A percentile compares a stretch with the other conserved stretches of the same genome.
These are phyloP conservation scores for Drosophila gunungcola DNA, from an alignment of 1,140 invertebrate species.

Conservation along the genomic window DNA sequence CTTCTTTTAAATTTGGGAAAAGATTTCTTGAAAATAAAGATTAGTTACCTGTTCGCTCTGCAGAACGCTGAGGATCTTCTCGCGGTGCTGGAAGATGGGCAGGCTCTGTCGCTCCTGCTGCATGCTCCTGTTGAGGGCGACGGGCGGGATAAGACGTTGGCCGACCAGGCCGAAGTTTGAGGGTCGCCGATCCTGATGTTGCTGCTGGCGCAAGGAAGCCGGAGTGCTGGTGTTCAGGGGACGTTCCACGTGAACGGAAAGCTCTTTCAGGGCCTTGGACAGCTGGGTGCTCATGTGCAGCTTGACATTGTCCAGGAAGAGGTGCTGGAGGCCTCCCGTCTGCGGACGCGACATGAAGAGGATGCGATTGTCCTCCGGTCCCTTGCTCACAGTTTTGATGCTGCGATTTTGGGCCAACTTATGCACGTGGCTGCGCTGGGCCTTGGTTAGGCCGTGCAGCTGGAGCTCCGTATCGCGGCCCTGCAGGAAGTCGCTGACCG, in stretches of 20 bases:
- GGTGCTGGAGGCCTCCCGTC: fast-evolving
- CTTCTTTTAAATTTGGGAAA: no score
- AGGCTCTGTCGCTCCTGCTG: neutral
- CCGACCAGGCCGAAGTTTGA: slow-evolving; percentile 26
- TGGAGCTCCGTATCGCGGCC: slow-evolving; percentile 18
- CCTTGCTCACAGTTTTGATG: slow-evolving; percentile 59
- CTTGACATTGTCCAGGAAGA: neutral
- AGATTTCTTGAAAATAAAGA: no score
- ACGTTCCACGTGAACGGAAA: neutral
- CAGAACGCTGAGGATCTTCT: slow-evolving; percentile 32
- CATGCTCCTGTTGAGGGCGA: neutral
- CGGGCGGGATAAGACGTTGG: neutral
- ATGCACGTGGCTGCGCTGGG: slow-evolving; percentile 59
- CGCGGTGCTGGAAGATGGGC: slow-evolving; percentile 32
- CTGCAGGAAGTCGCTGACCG: slow-evolving; percentile 48
- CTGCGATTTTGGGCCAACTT: slow-evolving; percentile 48
- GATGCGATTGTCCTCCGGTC: slow-evolving; percentile 35
- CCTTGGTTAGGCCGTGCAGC: slow-evolving; percentile 36
- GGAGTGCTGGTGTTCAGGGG: fast-evolving
- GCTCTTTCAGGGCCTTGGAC: neutral
- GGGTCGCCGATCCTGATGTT: neutral
- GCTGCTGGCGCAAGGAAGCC: neutral
- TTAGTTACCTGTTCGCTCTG: slow-evolving; percentile 31
- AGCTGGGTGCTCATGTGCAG: neutral
- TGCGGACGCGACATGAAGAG: slow-evolving; percentile 41